Evolutionary conservation across 2,797 vertebrate species (phyloP), one percentile per base, ranked within the genome.

Genomic region (Semotilus atromaculatus): DNA sequence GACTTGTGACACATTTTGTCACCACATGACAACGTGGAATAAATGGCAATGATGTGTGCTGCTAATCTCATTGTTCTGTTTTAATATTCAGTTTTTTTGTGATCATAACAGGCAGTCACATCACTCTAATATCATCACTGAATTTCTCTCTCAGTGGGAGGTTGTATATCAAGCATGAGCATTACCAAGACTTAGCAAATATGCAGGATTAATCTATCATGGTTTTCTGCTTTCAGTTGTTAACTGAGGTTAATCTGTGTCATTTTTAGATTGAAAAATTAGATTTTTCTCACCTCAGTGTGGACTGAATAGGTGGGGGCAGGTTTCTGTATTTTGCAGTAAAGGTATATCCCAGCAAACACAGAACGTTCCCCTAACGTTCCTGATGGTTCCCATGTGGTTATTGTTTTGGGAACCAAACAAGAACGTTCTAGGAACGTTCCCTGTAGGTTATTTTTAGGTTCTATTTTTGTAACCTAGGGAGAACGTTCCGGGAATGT

Each of bases 1-100:
- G 60, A 84, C 80, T 79, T 67, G 80, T 74, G 83, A 71, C 34
- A 72, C 72, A 78, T 85, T 84, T 86, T 81, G 55, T 72, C 75
- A 79, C 74, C 74, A 64, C 68, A 73, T 83, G 83, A 85, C 67
- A 78, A 81, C 5, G 64, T 64, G 43, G 38, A 75, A 80, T 84
- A 80, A 86, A 86, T 86, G 62, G 19, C 78, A 82, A 67, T 51
- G 71, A 78, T 75, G 80, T 8, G 18, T 87, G 34, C 67, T 6
- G 21, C 38, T 83, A 83, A 84, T 81, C 60, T 70, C 45, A 80
- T 83, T 79, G 84, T 77, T 84, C 79, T 64, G 43, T 70, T 64
- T 53, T 79, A 71, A 43, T 62, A 76, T 73, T 84, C 51, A 3
- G 67, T 72, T 72, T 58, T 84, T 75, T 58, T 36, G 67, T 26